phyloP scores from a whole-genome alignment of 2,113 vertebrate genomes.

The Strix aluco region DNA sequence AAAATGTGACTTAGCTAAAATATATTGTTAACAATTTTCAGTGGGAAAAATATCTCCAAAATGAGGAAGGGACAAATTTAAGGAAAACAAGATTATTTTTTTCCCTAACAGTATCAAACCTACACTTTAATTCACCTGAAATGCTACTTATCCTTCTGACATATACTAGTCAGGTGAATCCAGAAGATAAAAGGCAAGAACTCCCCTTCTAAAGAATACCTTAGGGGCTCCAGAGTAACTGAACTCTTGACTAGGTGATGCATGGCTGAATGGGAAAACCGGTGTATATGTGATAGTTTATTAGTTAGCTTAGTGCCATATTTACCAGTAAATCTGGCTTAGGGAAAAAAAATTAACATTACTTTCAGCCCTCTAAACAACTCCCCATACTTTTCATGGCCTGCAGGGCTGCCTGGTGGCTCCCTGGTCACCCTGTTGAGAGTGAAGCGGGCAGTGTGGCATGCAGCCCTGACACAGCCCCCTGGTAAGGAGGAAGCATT shows the following conservation, averaged over 20 bases:
- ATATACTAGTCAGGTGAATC: not conserved
- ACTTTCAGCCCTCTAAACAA: not conserved
- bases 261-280: not conserved
- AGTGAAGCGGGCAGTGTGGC: not conserved
- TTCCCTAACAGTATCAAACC: not conserved
- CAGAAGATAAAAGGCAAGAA: not conserved
- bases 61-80: not conserved
- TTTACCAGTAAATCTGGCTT: not conserved
- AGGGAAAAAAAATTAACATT: not conserved
- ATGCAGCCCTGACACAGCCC: not conserved
- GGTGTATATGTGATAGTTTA: not conserved
- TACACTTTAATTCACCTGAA: not conserved
- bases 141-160: not conserved
- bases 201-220: not conserved
- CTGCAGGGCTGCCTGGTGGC: not conserved
- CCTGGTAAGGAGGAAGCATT: not conserved
- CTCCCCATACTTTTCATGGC: not conserved
- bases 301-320: not conserved
- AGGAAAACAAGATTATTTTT: not conserved
- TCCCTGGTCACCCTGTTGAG: not conserved
- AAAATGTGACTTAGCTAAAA: slow-evolving; percentile 26
- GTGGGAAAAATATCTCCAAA: not conserved
- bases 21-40: not conserved
- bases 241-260: not conserved
- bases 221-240: not conserved